Percentiles rank a stretch among this genome's conserved stretches.
Evolutionary conservation across 2,888 invertebrate genomes (phyloP).

Genomic region (Macrosoma leucophasiata): DNA sequence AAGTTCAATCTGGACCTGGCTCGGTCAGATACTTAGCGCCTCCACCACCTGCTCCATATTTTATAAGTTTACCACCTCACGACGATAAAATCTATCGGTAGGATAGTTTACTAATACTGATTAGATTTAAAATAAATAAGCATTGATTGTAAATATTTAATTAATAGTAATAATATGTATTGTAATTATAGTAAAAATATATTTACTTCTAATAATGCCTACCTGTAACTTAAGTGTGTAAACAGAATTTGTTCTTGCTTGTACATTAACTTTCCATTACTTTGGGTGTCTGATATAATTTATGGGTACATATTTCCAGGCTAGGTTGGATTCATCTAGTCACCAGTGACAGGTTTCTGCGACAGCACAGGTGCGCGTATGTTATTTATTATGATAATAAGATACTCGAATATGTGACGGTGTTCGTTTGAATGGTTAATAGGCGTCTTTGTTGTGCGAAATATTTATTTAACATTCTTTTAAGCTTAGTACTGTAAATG

Average conservation of each 20-base stretch:
- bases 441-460: slow-evolving; percentile 11
- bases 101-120: slow-evolving; percentile 18
- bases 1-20: slow-evolving; percentile 72
- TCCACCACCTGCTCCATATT: slow-evolving; percentile 80
- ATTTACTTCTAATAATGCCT: no score
- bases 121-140: slow-evolving; percentile 21
- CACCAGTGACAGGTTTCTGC: slow-evolving; percentile 35
- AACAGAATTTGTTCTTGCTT: no score
- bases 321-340: slow-evolving; percentile 42
- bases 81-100: slow-evolving; percentile 81
- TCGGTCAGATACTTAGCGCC: slow-evolving; percentile 74
- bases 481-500: slow-evolving; percentile 14
- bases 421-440: slow-evolving; percentile 12
- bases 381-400: slow-evolving; percentile 19
- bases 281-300: no score
- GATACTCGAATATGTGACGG: slow-evolving; percentile 10
- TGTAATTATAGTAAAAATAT: no score
- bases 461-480: slow-evolving; percentile 17
- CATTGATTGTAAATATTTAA: no score
- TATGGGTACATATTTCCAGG: slow-evolving; percentile 13
- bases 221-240: no score
- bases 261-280: no score
- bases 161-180: no score
- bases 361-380: slow-evolving; percentile 10
- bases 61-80: slow-evolving; percentile 77